Percentiles rank a stretch among this genome's conserved stretches.
Conservation (phyloP, 1,140 invertebrate genomes). For the Reticulitermes speratus region DNA sequence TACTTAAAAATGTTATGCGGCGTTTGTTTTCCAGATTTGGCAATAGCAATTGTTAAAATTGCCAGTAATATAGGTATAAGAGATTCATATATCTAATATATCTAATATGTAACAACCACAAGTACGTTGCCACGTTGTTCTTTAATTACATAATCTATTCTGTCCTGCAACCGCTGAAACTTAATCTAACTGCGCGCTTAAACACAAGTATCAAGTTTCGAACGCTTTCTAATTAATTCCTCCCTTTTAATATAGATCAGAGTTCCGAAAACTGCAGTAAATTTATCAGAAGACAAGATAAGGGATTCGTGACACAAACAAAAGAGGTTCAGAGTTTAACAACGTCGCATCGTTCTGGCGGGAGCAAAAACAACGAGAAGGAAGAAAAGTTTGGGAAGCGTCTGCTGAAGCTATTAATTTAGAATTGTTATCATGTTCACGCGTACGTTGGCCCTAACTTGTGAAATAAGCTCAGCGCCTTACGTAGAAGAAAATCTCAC, state of each 20-base stretch:
- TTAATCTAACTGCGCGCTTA: neutral
- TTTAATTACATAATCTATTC: neutral
- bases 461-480: neutral
- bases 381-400: neutral
- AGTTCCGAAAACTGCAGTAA: slow-evolving; percentile 3
- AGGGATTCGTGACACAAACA: slow-evolving; percentile 14
- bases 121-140: neutral
- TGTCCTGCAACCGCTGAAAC: neutral
- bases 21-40: no score
- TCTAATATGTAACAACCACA: no score
- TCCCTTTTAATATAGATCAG: slow-evolving; percentile 14
- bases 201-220: slow-evolving; percentile 9
- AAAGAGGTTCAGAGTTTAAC: slow-evolving; percentile 2
- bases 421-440: slow-evolving; percentile 2
- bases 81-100: no score
- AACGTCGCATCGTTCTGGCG: neutral
- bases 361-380: neutral
- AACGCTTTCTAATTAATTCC: slow-evolving; percentile 19
- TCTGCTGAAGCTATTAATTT: neutral
- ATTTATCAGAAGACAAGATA: neutral
- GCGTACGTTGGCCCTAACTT: neutral
- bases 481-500: neutral
- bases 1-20: no score
- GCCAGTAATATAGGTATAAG: no score
- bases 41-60: no score